Conservation (phyloP, 2,113 vertebrate genomes). For the Peucedramus taeniatus region DNA sequence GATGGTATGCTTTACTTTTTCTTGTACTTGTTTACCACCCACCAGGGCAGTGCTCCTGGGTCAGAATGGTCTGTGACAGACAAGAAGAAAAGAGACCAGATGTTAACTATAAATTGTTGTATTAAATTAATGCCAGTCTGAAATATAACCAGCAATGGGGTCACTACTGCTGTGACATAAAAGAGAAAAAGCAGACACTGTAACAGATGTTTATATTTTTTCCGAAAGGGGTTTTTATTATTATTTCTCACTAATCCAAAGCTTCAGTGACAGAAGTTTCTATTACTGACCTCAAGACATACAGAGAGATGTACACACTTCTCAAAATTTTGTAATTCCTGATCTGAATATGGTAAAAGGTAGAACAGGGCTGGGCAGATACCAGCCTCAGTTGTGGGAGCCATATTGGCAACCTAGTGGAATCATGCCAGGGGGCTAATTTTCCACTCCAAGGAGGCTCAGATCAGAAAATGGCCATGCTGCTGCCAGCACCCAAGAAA, state of each 20-base stretch:
- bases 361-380: background rate
- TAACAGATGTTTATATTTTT: background rate
- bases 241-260: background rate
- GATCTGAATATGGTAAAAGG: background rate
- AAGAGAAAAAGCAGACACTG: background rate
- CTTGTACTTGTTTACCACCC: conserved; percentile 10
- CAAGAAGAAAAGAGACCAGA: background rate
- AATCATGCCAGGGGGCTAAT: background rate
- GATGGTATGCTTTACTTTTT: conserved; percentile 9
- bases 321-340: background rate
- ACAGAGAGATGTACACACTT: background rate
- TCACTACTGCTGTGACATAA: background rate
- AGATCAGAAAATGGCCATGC: background rate
- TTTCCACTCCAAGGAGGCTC: background rate
- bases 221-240: background rate
- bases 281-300: background rate
- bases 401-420: background rate
- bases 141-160: background rate
- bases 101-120: background rate
- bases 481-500: background rate
- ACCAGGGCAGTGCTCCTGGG: background rate
- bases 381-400: background rate
- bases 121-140: background rate
- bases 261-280: background rate
- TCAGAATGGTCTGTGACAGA: conserved; percentile 2